Evolutionary conservation across 2,797 vertebrate genomes (phyloP), one percentile per base, ranked within the genome.

Genomic region (Mustela erminea): DNA sequence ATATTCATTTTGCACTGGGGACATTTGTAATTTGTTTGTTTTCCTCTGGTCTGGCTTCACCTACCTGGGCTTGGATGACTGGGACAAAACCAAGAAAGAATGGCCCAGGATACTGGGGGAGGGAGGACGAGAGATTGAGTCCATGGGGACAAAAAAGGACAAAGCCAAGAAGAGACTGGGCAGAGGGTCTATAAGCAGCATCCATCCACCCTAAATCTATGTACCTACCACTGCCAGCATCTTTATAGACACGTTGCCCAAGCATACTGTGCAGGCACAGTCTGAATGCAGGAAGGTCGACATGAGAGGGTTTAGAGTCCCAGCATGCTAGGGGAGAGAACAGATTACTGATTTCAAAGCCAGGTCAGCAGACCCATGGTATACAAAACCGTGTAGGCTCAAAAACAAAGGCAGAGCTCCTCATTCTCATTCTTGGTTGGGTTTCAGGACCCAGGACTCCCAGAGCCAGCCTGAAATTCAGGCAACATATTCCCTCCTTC

Each of bases 11-110:
- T 94, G 84, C 49, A 66, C 81, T 6, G 64, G 81, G 86, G 83
- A 97, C 94, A 68, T 62, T 72, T 41, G 58, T 90, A 72, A 96
- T 97, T 82, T 96, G 95, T 96, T 96, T 96, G 91, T 35, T 85
- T 87, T 96, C 95, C 90, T 92, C 87, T 84, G 14, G 8, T 27
- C 38, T 3, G 27, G 64, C 13, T 89, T 96, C 81, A 83, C 18
- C 77, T 78, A 89, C 83, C 66, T 23, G 27, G 78, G n/a, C 66
- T 66, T 64, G 64, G 64, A 43, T 77, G 54, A 54, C 81, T 86
- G 41, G 82, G 82, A 43, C 20, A 38, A 62, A 82, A 89, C 54
- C n/a, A 43, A 87, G 64, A 70, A 87, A 81, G 17, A 54, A 85
- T 29, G 84, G 52, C n/a, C 60, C 43, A 88, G 66, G 15, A 27